Evolutionary conservation across 2,113 vertebrate species (phyloP), one percentile per base, ranked within the genome.

Genomic region (Chaenogobius annularis): DNA sequence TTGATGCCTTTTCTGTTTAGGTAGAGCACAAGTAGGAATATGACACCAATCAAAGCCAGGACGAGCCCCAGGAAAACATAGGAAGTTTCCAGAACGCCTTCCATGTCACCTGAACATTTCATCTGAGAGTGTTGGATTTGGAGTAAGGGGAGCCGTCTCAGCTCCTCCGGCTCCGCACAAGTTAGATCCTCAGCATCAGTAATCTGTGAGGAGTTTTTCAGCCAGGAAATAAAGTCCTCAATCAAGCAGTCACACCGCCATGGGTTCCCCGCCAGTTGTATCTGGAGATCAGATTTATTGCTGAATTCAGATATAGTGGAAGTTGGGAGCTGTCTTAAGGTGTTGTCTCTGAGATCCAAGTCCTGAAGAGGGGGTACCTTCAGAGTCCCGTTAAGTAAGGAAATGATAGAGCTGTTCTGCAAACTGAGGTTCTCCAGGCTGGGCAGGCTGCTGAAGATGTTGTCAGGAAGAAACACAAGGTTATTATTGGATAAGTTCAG

Each of bases 1-100:
- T 98, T 99, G 90, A 99, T 99, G 68, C 98, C 98, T 83, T 97
- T 98, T 71, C 97, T 93, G 93, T 99, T 99, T 85, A 99, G 92
- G 90, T 98, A 99, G 82, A 99, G 95, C 85, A 99, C 98, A 65
- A 99, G 91, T 75, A 99, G 94, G 87, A 99, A 99, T 82, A 99
- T 97, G 43, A 98, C 95, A 3, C 98, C 97, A 0, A 99, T 98
- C 67, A 99, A 93, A 52, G 97, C 97, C 88, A 99, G 89, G 58
- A 99, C 98, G 87, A 99, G 94, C 5, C 97, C 98, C 71, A 99
- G 84, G 78, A 99, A 99, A 69, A 98, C 96, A 0, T 98, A 99
- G 0, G 98, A 99, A 20, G 98, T 99, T 91, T 97, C 97, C 80
- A 99, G 90, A 31, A 94, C 94, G 7, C 91, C 88, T 48, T 95